These are phyloP conservation scores for Heterocephalus glaber DNA, from an alignment of 2,113 vertebrate species.

Conservation along the genomic window DNA sequence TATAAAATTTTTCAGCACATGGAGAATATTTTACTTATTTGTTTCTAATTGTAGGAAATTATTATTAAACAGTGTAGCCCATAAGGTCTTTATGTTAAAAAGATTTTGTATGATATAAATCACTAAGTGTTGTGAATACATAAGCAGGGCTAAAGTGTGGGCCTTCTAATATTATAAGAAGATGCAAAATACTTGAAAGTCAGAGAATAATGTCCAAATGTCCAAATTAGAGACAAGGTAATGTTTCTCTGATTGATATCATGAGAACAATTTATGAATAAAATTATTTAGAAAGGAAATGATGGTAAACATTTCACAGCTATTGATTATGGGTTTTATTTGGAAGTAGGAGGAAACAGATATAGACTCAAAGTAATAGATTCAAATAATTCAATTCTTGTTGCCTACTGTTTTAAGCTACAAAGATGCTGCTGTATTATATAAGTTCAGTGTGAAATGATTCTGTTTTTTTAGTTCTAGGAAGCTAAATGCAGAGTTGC, in stretches of 20 bases:
- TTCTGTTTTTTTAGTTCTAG: background rate
- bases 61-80: background rate
- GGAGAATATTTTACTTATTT: background rate
- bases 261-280: background rate
- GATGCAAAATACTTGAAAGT: background rate
- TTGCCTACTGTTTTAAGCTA: background rate
- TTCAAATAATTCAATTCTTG: background rate
- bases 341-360: background rate
- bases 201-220: background rate
- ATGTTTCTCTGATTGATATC: background rate
- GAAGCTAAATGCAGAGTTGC: background rate
- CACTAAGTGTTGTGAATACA: background rate
- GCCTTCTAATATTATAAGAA: background rate
- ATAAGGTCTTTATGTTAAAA: background rate
- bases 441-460: background rate
- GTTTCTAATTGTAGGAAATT: background rate
- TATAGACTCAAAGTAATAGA: background rate
- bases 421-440: background rate
- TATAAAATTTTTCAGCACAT: background rate
- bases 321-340: background rate
- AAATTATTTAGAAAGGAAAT: background rate
- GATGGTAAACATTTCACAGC: background rate
- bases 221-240: background rate
- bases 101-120: background rate
- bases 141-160: background rate